Conservation (phyloP, 2,113 vertebrate species). For the Sardina pilchardus region DNA sequence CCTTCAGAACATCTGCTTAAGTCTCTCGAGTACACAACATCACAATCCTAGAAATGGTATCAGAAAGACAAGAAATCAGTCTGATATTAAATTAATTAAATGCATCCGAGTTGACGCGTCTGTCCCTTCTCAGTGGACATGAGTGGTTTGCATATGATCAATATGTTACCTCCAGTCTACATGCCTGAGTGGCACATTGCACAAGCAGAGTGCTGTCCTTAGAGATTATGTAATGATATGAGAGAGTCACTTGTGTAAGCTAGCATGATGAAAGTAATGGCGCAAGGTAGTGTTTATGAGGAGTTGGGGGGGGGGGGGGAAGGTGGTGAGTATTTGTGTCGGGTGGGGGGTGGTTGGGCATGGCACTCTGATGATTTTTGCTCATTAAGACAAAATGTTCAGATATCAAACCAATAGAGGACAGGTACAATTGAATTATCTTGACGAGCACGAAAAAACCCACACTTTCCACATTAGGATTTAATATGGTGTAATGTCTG, state of each 20-base stretch:
- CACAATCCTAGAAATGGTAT: no score
- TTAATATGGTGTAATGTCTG: conserved; percentile 15
- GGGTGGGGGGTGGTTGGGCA: neutral
- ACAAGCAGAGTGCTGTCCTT: neutral
- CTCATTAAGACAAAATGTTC: neutral
- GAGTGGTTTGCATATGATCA: neutral
- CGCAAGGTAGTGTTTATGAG: neutral
- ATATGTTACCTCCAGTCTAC: neutral
- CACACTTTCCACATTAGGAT: conserved; percentile 12
- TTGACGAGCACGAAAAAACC: neutral
- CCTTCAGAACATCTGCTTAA: no score
- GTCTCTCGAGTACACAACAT: no score
- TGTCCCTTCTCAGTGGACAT: neutral
- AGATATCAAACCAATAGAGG: neutral
- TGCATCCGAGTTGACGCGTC: neutral
- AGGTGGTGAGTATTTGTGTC: neutral
- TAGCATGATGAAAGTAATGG: neutral
- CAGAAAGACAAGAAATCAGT: no score
- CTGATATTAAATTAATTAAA: no score
- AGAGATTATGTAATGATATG: neutral
- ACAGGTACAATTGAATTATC: conserved; percentile 18
- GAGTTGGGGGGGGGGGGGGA: neutral
- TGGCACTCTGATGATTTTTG: neutral
- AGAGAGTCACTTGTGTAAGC: neutral
- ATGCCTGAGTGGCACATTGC: neutral